Evolutionary conservation across 2,888 invertebrate genomes (phyloP), one percentile per base, ranked within the genome.

Genomic region (Amblyjoppa fuscipennis): DNA sequence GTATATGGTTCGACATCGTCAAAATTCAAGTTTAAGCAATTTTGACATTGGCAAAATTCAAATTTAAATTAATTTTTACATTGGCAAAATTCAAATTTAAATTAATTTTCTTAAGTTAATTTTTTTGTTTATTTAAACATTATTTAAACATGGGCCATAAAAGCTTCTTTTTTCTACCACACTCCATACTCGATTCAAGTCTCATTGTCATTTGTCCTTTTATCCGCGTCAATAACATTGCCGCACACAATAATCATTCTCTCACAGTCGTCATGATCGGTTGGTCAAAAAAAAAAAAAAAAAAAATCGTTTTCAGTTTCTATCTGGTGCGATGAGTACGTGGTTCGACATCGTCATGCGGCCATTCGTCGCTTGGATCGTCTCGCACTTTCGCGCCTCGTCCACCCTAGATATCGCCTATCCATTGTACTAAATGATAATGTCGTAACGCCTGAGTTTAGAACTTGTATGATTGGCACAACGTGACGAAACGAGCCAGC

Each of bases 341-440:
- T 92, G 92, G 91, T 90, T 92, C 87, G 88, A 86, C 87, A 88
- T 88, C 83, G 84, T 92, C 87, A 88, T 90, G 87, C 89, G 90
- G 88, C 91, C 90, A 82, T 89, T 93, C 91, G 88, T 90, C 88
- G 84, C 87, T 83, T 92, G 92, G 92, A 90, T 91, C 89, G 89
- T 87, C 90, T 89, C 92, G 82, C 90, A 92, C 89, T 91, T 92
- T 87, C 91, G 90, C 85, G 79, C n/a, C 77, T 66, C 86, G 80
- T 75, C 78, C 68, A 66, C 78, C 66, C 38, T 41, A 83, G 85
- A 87, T 76, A 85, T 88, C 81, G 84, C 82, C 73, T 88, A 87
- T 77, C 87, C 85, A 61, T 61, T 80, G 66, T 80, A 85, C 51
- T 45, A 83, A 80, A 75, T 59, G 28, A 11, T 11, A 59, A 59